Base-by-base conservation (phyloP, 2,888 invertebrate species). In the Nowickia ferox region DNA sequence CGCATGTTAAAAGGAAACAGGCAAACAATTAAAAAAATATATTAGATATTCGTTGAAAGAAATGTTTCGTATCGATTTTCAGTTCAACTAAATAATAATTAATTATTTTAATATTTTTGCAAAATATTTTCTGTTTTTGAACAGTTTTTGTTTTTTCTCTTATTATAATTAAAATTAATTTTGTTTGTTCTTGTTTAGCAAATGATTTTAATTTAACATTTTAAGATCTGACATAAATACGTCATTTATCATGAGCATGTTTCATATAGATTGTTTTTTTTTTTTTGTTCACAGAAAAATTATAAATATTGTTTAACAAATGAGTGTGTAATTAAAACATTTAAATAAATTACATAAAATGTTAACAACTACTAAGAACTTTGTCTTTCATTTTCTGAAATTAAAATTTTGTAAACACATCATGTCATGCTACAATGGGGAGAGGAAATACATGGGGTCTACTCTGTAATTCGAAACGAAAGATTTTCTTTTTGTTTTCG, bases 291-390 rank as follows among this genome's bases (percentile, higher is more conserved):
- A 30, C 30, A 57, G 30, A 15, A 53, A 51, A 82, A 55, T 79
- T 82, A 66, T 46, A 68, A 76, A 79, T 79, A 76, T 72, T 86
- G 83, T 76, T 83, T 72, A 72, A 86, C 86, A 86, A 86, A 86
- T 86, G 86, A 86, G 86, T 76, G 83, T 83, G 79, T 86, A 86
- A 86, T 83, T 86, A 86, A 86, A 86, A 83, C 83, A 86, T 83
- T 86, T 72, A 83, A 79, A 79, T 83, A 66, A 78, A 83, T 78
- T 84, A 59, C 38, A 77, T 72, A 72, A 48, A 78, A 65, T 77
- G 61, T 78, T 68, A 84, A 78, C 71, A 84, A 78, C 66, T 59
- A 77, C 53, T 66, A 59, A 72, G 74, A 78, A 53, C 17, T 77
- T 72, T 78, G 66, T 61, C 61, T 68, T 38, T 38, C 10, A 8